These are phyloP conservation scores for Reticulitermes speratus DNA, from an alignment of 1,140 invertebrate species.

Conservation along the genomic window DNA sequence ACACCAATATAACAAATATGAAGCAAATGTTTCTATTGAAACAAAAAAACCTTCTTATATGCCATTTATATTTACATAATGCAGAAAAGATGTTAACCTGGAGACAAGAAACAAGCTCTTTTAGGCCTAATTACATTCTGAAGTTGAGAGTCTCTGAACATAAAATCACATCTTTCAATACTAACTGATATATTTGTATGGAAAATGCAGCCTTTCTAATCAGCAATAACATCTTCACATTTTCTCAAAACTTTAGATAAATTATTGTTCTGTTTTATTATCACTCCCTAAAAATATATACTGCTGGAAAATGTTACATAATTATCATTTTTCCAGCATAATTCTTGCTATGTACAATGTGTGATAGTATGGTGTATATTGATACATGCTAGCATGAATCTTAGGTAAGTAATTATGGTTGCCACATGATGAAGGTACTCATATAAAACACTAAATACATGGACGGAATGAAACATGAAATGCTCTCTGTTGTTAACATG, in stretches of 20 bases:
- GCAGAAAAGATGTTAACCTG: background rate
- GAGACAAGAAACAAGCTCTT: background rate
- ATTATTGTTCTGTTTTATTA: conserved; percentile 16
- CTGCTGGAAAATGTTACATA: background rate
- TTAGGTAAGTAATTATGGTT: conserved; percentile 16
- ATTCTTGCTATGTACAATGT: conserved; percentile 24
- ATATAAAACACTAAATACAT: conserved; percentile 25
- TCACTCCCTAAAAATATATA: background rate
- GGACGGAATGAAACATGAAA: conserved; percentile 29
- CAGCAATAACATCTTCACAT: conserved; percentile 30
- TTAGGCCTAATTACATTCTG: conserved; percentile 6
- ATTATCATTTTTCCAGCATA: conserved; percentile 15
- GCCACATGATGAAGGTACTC: conserved; percentile 19
- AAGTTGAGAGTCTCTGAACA: background rate
- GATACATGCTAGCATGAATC: conserved; percentile 23
- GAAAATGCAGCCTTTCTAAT: conserved; percentile 30
- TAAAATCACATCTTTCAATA: background rate
- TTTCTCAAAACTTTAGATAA: conserved; percentile 12
- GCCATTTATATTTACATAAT: background rate
- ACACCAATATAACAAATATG: background rate
- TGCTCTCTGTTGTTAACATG: conserved; percentile 26
- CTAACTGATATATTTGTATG: background rate
- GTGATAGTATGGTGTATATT: conserved; percentile 26
- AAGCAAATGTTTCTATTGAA: background rate
- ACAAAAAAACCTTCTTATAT: background rate